Evolutionary conservation across 2,113 vertebrate genomes (phyloP), one percentile per base, ranked within the genome.

Genomic region (Sus scrofa): DNA sequence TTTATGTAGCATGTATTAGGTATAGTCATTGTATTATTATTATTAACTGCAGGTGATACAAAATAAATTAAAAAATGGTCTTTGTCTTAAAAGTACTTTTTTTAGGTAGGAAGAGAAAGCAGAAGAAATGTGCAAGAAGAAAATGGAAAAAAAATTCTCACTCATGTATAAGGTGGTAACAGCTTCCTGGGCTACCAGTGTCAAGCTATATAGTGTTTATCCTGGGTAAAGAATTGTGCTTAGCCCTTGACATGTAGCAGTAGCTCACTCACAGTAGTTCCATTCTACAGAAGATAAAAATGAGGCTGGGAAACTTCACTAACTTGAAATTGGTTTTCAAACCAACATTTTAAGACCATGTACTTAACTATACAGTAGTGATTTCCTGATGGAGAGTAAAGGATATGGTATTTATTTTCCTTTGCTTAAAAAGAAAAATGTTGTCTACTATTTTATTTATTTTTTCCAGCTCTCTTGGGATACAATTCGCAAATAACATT

Each of bases 241-340:
- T 34, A 52, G 19, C 13, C 14, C 30, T 82, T 65, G 67, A 52
- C 4, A 14, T 32, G 6, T 10, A 68, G 1, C 34, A 22, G 1
- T 34, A 37, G 27, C 65, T 86, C 60, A 70, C 30, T 63, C 15
- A 86, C n/a, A 70, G 60, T 19, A 92, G 30, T 2, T 81, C 60
- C 78, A 81, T 88, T 90, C 93, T 56, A 94, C 30, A 91, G 73
- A 74, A 60, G 32, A 63, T 81, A 71, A 85, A 52, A 86, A 24
- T 0, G 3, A 86, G 44, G 3, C 32, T 70, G 3, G 19, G 68
- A 73, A 83, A 58, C 8, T 26, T 89, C 1, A 68, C n/a, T 62
- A 79, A 68, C 26, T 94, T 81, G 75, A 95, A 89, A 39, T 68
- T 74, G 15, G 44, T 54, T 62, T 22, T 56, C 63, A 91, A 88